Conservation (phyloP, 2,888 invertebrate genomes). For the Ellobium chinense region DNA sequence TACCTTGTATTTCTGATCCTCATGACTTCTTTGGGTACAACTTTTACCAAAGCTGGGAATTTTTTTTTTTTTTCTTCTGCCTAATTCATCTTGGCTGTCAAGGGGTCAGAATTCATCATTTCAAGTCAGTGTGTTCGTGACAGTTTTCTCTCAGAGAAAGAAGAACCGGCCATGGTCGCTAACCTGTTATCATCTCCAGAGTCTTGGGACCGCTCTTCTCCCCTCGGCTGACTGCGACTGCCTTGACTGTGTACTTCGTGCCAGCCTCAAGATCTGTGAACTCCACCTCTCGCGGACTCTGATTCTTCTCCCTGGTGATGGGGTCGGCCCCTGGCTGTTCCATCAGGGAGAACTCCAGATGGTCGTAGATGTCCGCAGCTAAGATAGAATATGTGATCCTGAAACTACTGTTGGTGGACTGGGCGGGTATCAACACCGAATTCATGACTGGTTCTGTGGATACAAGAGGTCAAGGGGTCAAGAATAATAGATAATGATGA, state of each 20-base stretch:
- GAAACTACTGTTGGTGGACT: constrained; percentile 51
- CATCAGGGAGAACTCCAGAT: constrained; percentile 54
- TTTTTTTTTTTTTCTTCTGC: too few relatives aligned
- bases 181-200: constrained; percentile 59
- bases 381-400: constrained; percentile 54
- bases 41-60: too few relatives aligned
- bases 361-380: constrained; percentile 57
- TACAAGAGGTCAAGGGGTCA: too few relatives aligned
- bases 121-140: too few relatives aligned
- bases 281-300: constrained; percentile 48
- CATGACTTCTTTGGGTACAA: too few relatives aligned
- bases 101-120: too few relatives aligned
- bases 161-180: constrained; percentile 34
- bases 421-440: constrained; percentile 43
- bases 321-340: constrained; percentile 38
- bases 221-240: constrained; percentile 57
- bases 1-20: too few relatives aligned
- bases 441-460: constrained; percentile 56
- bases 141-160: neutral
- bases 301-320: constrained; percentile 52
- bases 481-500: too few relatives aligned
- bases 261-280: constrained; percentile 61
- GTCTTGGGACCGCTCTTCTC: constrained; percentile 54
- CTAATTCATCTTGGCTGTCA: too few relatives aligned
- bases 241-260: constrained; percentile 57